Evolutionary conservation across 2,113 vertebrate genomes (phyloP), one percentile per base, ranked within the genome.

Genomic region (Pseudolaguvia tuberculata): DNA sequence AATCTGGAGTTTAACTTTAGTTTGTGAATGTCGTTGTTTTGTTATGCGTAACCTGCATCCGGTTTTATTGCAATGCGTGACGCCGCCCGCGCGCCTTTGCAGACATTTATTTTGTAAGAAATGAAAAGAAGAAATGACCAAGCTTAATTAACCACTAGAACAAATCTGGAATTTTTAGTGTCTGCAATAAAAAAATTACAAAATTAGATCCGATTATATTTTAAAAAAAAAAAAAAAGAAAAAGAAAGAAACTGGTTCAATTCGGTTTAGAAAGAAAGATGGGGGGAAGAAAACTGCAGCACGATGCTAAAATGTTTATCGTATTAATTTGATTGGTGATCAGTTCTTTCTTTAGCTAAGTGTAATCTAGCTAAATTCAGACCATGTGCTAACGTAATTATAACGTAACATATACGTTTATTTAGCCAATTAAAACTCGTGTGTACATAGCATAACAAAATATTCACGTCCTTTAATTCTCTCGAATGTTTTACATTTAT

Each of bases 111-210:
- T 86, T 89, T 84, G 76, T 74, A 70, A 79, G 70, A 75, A 73
- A 82, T 81, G 82, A 86, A 23, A 50, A 23, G 12, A 68, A 52
- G 17, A 20, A 74, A 12, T 53, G 31, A 52, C 59, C 85, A 79
- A 85, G 85, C 83, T 73, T 80, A 86, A 82, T 88, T 94, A 94
- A 93, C 89, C 91, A 88, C 90, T 92, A 91, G 90, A 92, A 93
- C 92, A 90, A 93, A 91, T 87, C 90, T 83, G 81, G 83, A 88
- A 89, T 80, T 83, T 71, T 70, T 81, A 82, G 85, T 90, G 88
- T 93, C 87, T 92, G 90, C 87, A 39, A 25, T 42, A 9, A 57
- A 66, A 84, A 50, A 81, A n/a, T n/a, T n/a, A n/a, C n/a, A n/a
- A n/a, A n/a, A n/a, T n/a, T n/a, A n/a, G n/a, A n/a, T n/a, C n/a